Base-by-base conservation (phyloP, 2,888 invertebrate genomes). In the Chloromyia formosa region DNA sequence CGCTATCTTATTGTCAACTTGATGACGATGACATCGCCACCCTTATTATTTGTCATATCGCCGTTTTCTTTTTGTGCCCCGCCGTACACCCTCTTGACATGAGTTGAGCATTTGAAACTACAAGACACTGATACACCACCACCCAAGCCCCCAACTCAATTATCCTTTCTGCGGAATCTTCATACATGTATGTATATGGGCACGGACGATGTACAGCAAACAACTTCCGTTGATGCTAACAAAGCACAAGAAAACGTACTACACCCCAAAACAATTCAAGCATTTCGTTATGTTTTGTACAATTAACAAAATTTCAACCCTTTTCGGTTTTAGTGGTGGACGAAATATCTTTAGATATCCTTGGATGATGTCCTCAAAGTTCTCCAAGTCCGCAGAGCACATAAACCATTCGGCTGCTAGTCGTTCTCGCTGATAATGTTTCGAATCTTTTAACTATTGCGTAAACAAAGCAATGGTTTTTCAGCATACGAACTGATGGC, bases 231-330 rank as follows among this genome's bases (percentile, higher is more conserved):
- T 45, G 45, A 35, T 20, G 18, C 27, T 35, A 35, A 40, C 66
- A 49, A 22, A 20, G 49, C 66, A 45, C 45, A 71, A 71, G 71
- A 71, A 71, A 58, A 56, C 27, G 3, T 35, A 4, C 27, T 71
- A 35, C 56, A 58, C 71, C 71, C 58, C 27, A n/a, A 16, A 49
- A 22, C 66, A 66, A 22, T 45, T 66, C 66, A 22, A 66, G 66
- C 71, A 42, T 71, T 71, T 42, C 71, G 71, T 71, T 71, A 71
- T 71, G 71, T 71, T 58, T 56, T 71, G 56, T 71, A 71, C 71
- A 71, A 71, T 71, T 71, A 71, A 71, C 71, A 56, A 71, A 71
- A 71, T 71, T 71, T 71, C 71, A 71, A 71, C 71, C 71, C 71
- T 71, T 35, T 71, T 71, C 71, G 71, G 71, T 71, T 71, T 71